These are phyloP conservation scores for Polymixis lichenea DNA, from an alignment of 2,888 invertebrate species.

Conservation along the genomic window DNA sequence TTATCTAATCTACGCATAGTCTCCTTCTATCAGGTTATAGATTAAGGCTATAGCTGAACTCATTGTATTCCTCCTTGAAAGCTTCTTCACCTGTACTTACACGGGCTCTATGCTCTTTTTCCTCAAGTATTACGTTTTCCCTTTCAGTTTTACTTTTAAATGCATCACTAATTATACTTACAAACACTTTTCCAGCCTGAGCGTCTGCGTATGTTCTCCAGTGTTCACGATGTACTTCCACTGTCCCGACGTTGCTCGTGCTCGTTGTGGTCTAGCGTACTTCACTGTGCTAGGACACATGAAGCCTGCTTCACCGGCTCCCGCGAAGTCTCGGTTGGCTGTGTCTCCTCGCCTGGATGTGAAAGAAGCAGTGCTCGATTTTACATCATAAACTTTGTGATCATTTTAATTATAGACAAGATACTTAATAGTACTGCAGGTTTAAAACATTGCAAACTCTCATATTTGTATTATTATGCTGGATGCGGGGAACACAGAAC, in stretches of 20 bases:
- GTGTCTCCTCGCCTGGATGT: slow-evolving; percentile 91
- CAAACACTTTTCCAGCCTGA: slow-evolving; percentile 95
- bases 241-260: slow-evolving; percentile 94
- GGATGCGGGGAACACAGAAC: not conserved
- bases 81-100: no score
- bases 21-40: not conserved
- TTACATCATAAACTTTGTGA: not conserved
- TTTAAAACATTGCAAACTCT: not conserved
- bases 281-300: slow-evolving; percentile 95
- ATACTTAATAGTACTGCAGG: not conserved
- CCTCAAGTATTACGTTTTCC: not conserved
- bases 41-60: no score
- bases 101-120: not conserved
- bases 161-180: slow-evolving; percentile 85
- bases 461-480: not conserved
- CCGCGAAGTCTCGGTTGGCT: slow-evolving; percentile 86
- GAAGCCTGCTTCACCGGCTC: slow-evolving; percentile 92
- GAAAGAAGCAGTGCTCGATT: not conserved
- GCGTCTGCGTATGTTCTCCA: slow-evolving; percentile 95
- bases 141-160: slow-evolving; percentile 81
- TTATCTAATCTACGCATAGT: no score
- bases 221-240: slow-evolving; percentile 97
- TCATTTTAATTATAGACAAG: not conserved
- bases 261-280: slow-evolving; percentile 95
- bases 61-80: no score